Conservation (phyloP, 2,888 invertebrate genomes). For the Heliconius hortense region DNA sequence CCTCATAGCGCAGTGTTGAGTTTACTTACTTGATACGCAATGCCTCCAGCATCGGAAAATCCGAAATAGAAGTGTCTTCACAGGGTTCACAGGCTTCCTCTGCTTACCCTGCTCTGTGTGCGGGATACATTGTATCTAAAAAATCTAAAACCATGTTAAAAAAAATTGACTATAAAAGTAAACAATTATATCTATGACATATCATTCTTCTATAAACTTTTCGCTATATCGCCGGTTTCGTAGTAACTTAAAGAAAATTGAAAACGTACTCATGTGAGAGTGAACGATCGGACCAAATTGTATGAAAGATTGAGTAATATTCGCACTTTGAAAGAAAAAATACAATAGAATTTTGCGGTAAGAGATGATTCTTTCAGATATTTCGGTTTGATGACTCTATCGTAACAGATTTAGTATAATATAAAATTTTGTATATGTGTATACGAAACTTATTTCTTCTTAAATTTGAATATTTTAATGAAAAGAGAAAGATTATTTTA, state of each 20-base stretch:
- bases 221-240: neutral
- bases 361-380: neutral
- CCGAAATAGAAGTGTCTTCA: too few relatives aligned
- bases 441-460: too few relatives aligned
- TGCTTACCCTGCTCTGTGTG: neutral
- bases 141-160: neutral
- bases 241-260: slow-evolving; percentile 16
- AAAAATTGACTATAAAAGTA: neutral
- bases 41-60: too few relatives aligned
- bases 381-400: neutral
- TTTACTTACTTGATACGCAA: too few relatives aligned
- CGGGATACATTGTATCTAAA: neutral
- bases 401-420: neutral
- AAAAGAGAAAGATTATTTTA: too few relatives aligned
- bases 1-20: too few relatives aligned
- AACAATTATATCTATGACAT: slow-evolving; percentile 8
- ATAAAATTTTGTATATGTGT: neutral
- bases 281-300: slow-evolving; percentile 13
- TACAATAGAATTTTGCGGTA: neutral
- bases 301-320: slow-evolving; percentile 12
- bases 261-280: slow-evolving; percentile 19
- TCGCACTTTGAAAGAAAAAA: slow-evolving; percentile 12
- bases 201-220: neutral
- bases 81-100: too few relatives aligned
- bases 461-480: too few relatives aligned